Base-by-base conservation (phyloP, 2,113 vertebrate genomes). In the Corvus cornix region DNA sequence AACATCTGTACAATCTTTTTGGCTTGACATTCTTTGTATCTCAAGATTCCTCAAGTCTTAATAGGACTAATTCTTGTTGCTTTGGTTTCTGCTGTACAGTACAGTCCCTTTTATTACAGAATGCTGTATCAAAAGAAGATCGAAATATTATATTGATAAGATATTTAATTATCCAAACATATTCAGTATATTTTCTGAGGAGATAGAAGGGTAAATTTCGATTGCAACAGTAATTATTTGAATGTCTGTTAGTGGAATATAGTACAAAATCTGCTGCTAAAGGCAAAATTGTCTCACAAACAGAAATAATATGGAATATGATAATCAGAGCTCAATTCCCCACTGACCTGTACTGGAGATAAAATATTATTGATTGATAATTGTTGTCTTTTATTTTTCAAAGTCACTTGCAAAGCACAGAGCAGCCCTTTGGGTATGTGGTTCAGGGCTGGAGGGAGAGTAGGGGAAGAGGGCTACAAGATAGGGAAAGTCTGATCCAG, bases 341-440 rank as follows among this genome's bases (percentile, higher is more conserved):
- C 37, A 49, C 35, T 43, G n/a, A 48, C 3, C 9, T 39, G 8
- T 17, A 66, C 1, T 23, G 23, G 3, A 66, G 12, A 69, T 39
- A 55, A 82, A 82, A n/a, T 33, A 46, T 7, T 26, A 30, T 24
- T 43, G 21, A 77, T 77, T 68, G 13, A 9, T 77, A 76, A 35
- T 22, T 35, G 20, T 8, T 0, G 0, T 53, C 87, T 97, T 97
- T 97, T 97, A 53, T 91, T 96, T 95, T 51, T 93, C 95, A 78
- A 90, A 63, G 33, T 7, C 44, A 46, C 39, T 91, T 98, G 97
- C 91, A 98, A 98, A 95, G 94, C 74, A 94, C 95, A 91, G 94
- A 82, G 66, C 62, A 72, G 31, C 62, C 97, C 72, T 92, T 31
- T 6, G 16, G 48, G 9, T 66, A 12, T 19, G 23, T 31, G 10